Base-by-base conservation (phyloP, 30 jellyfish, hydroid and myxozoan genomes). In the Nemopilema nomurai region DNA sequence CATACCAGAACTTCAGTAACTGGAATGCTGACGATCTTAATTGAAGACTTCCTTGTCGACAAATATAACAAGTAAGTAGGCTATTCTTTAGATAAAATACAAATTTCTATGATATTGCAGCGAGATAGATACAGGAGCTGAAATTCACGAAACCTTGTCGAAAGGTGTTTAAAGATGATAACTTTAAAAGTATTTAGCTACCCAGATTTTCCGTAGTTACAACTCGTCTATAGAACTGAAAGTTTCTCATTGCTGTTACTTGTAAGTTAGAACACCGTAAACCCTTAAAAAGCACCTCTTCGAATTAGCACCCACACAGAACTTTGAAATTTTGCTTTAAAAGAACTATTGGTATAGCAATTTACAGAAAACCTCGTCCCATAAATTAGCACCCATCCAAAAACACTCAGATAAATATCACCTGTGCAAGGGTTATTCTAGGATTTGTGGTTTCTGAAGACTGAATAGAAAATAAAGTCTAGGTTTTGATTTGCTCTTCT, bases 1-100 rank as follows among this genome's bases (percentile, higher is more conserved):
- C 28, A 51, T 4, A 32, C 71, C 51, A 84, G 74, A 8, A 26
- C 91, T 3, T 82, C 91, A 30, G 19, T 82, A 50, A 82, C 91
- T 23, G 91, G 87, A 24, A 82, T 82, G 91, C 29, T 82, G 30
- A 31, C 86, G 18, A 70, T 30, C 16, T 65, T 82, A 16, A 62
- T 69, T 27, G 87, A 82, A 63, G 77, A 82, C 26, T 68, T 82
- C 41, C 51, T 82, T 29, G 16, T 22, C 18, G 91, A 69, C 20
- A 82, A 82, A 25, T 82, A 67, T 49, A 51, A 67, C 33, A 67
- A 72, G 91, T 81, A 28, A 67, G 57, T 13, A 41, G 57, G 57
- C 57, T 41, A 41, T 41, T 41, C 57, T 41, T 41, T 41, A 41
- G 57, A 41, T 41, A 41, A 41, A 41, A 41, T 41, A 41, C 57